A percentile compares a stretch with the other conserved stretches of the same genome.
phyloP scores from a whole-genome alignment of 2,113 vertebrate species.

The Geococcyx californianus region DNA sequence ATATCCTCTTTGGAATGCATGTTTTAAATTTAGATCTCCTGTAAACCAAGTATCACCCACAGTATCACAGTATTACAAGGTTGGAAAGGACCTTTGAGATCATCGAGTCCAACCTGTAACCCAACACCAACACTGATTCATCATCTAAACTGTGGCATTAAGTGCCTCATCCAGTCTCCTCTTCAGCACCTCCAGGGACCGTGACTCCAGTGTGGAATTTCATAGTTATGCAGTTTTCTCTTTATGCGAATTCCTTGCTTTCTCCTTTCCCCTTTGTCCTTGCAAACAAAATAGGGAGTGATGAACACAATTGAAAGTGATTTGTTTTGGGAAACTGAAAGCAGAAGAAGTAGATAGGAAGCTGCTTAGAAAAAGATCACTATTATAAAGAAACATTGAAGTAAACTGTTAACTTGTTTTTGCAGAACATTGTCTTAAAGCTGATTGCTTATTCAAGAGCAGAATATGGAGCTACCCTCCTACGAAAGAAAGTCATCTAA shows the following conservation, averaged over 20 bases:
- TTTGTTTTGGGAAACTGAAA: neutral
- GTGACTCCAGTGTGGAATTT: neutral
- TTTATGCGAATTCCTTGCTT: neutral
- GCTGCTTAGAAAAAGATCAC: neutral
- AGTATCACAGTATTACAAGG: too few relatives aligned
- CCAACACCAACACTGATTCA: too few relatives aligned
- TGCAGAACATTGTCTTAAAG: neutral
- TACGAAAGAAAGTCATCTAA: neutral
- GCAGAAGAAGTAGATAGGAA: neutral
- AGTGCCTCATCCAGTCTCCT: too few relatives aligned
- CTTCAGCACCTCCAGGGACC: too few relatives aligned
- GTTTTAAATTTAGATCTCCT: neutral
- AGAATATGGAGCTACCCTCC: neutral
- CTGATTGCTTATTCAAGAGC: neutral
- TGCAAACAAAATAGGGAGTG: neutral
- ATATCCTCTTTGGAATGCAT: neutral
- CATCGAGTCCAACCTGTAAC: too few relatives aligned
- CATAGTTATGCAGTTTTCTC: neutral
- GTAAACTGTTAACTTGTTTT: neutral
- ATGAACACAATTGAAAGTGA: neutral
- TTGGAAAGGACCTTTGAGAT: too few relatives aligned
- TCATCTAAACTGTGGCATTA: too few relatives aligned
- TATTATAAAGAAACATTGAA: neutral
- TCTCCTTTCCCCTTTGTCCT: neutral
- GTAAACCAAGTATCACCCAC: neutral